Evolutionary conservation across 37 sponge, comb jelly and placozoan genomes (phyloP).

Genomic region (Petrosia ficiformis): DNA sequence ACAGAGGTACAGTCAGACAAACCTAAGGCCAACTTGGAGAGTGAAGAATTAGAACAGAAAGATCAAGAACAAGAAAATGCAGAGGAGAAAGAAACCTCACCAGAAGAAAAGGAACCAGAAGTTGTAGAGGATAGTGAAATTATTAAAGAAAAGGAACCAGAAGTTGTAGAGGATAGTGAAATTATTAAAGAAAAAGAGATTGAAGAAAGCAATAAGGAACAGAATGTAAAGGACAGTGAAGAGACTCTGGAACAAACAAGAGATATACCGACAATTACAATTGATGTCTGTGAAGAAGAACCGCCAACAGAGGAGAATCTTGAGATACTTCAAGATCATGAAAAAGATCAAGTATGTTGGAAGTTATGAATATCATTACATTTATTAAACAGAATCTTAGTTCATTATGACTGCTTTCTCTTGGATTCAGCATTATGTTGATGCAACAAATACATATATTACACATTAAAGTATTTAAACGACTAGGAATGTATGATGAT

Average conservation of each 20-base stretch:
- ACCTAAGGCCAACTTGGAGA: background rate
- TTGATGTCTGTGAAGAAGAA: background rate
- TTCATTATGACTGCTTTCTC: no score
- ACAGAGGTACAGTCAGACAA: no score
- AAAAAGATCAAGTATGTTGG: no score
- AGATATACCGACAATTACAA: background rate
- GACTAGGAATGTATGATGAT: no score
- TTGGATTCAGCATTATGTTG: no score
- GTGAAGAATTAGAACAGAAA: background rate
- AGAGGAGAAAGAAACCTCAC: background rate
- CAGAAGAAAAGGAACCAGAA: background rate
- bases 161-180: background rate
- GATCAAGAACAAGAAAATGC: background rate
- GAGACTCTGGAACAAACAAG: background rate
- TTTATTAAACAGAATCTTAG: no score
- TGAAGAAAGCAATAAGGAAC: background rate
- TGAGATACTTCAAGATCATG: no score
- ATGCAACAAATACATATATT: no score
- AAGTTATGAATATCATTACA: no score
- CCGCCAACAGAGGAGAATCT: no score
- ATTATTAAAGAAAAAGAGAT: background rate
- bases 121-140: background rate
- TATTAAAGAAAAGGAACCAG: background rate
- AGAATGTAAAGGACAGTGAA: background rate
- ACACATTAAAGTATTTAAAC: no score